A percentile compares a stretch with the other conserved stretches of the same genome.
Evolutionary conservation across 2,113 vertebrate species (phyloP).

Genomic region (Clarias magur): DNA sequence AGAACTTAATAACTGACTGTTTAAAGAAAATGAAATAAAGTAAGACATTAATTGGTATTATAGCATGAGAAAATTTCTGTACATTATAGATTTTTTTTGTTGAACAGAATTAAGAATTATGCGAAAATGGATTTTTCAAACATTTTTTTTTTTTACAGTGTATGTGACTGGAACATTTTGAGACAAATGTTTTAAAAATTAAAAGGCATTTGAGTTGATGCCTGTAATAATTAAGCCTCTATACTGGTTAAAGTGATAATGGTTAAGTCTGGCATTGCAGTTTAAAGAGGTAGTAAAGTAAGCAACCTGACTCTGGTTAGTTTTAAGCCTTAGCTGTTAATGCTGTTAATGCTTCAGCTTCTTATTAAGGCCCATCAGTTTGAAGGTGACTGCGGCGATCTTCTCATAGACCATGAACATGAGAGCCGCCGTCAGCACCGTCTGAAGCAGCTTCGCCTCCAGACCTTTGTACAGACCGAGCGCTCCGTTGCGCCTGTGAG

Average conservation of each 20-base stretch:
- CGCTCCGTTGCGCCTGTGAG: constrained; percentile 67
- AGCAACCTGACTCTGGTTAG: constrained; percentile 1
- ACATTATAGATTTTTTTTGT: background rate
- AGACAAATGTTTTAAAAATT: background rate
- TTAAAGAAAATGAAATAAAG: background rate
- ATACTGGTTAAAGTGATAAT: background rate
- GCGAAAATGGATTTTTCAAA: background rate
- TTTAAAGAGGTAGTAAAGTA: constrained; percentile 49
- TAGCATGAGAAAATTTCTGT: background rate
- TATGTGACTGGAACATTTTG: background rate
- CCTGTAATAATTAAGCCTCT: background rate
- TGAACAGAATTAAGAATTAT: background rate
- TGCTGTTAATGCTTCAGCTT: constrained; percentile 65
- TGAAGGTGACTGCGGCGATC: constrained; percentile 74
- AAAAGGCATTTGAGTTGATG: background rate
- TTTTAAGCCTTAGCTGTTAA: background rate
- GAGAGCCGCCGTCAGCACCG: constrained; percentile 77
- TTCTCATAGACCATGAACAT: constrained; percentile 83
- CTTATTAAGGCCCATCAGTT: constrained; percentile 72
- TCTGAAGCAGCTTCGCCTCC: constrained; percentile 81
- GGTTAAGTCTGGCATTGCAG: background rate
- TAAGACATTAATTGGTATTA: background rate
- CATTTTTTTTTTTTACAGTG: background rate
- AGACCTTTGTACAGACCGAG: constrained; percentile 77
- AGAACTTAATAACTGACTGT: background rate